These are phyloP conservation scores for Acrobasis repandana DNA, from an alignment of 2,888 invertebrate genomes.

Conservation along the genomic window DNA sequence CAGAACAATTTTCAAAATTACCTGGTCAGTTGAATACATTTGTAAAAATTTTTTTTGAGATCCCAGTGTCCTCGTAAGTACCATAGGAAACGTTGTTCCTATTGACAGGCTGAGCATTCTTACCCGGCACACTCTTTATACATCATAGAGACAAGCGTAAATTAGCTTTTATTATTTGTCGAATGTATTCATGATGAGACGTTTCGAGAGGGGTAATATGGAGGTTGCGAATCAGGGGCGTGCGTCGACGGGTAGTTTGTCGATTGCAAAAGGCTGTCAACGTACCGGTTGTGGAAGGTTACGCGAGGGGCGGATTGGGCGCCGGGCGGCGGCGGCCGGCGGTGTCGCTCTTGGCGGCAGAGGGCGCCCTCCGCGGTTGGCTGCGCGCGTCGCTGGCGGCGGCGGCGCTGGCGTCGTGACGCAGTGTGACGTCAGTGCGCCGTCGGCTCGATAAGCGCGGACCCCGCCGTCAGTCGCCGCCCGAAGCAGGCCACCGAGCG, in stretches of 20 bases:
- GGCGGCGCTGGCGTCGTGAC: slow-evolving; percentile 83
- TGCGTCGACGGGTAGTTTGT: slow-evolving; percentile 52
- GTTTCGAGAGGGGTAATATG: slow-evolving; percentile 11
- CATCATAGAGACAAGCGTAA: too few species aligned
- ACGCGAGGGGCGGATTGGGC: slow-evolving; percentile 60
- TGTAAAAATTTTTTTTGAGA: too few species aligned
- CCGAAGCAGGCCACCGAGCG: slow-evolving; percentile 77
- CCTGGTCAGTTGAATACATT: too few species aligned
- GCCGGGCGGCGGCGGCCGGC: slow-evolving; percentile 54
- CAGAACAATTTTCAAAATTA: too few species aligned
- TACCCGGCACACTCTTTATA: too few species aligned
- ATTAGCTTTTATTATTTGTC: slow-evolving; percentile 21
- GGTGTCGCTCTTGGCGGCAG: slow-evolving; percentile 52
- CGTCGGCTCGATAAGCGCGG: slow-evolving; percentile 85
- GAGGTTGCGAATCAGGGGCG: slow-evolving; percentile 33
- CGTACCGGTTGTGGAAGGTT: slow-evolving; percentile 75
- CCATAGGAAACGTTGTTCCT: too few species aligned
- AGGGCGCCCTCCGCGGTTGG: slow-evolving; percentile 52
- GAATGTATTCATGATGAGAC: slow-evolving; percentile 14
- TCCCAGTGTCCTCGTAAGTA: too few species aligned
- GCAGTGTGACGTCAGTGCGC: slow-evolving; percentile 88
- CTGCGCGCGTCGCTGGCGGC: slow-evolving; percentile 66
- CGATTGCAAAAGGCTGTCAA: slow-evolving; percentile 66
- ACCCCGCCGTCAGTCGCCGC: slow-evolving; percentile 83
- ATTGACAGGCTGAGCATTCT: too few species aligned